These are phyloP conservation scores for Lithosia quadra DNA, from an alignment of 2,888 invertebrate species.

Conservation along the genomic window DNA sequence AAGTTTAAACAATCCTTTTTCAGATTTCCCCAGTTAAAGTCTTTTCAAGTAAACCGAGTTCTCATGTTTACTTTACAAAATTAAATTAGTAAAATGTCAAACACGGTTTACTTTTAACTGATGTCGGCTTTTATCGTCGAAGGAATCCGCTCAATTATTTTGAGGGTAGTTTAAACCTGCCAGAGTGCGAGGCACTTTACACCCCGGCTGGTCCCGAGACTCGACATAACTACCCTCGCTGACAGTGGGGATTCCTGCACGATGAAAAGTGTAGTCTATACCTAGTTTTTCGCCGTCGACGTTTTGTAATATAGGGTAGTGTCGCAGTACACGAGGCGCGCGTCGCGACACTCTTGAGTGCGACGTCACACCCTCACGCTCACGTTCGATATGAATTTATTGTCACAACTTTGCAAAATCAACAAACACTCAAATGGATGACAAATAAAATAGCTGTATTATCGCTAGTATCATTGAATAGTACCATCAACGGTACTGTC, in stretches of 20 bases:
- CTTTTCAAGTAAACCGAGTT: neutral
- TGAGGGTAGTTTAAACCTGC: neutral
- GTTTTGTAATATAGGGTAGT: conserved; percentile 3
- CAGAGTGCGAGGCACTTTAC: no score
- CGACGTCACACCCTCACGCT: neutral
- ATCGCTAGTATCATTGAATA: neutral
- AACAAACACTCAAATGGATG: conserved; percentile 41
- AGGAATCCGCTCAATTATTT: neutral
- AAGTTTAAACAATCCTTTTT: neutral
- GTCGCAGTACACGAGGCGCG: conserved; percentile 9
- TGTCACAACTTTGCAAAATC: conserved; percentile 58
- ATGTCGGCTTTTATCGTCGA: no score
- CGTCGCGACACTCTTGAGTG: conserved; percentile 36
- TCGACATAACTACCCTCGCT: no score
- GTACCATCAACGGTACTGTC: neutral
- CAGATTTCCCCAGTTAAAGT: neutral
- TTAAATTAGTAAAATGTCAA: neutral
- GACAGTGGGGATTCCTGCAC: no score
- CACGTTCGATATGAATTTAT: conserved; percentile 65
- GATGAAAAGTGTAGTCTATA: neutral
- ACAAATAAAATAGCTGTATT: conserved; percentile 6
- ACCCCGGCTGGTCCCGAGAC: no score
- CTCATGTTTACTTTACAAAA: neutral
- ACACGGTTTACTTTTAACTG: no score
- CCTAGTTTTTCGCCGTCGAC: neutral